A percentile compares a stretch with the other conserved stretches of the same genome.
Conservation (phyloP, 2,888 invertebrate genomes). For the Laothoe populi region DNA sequence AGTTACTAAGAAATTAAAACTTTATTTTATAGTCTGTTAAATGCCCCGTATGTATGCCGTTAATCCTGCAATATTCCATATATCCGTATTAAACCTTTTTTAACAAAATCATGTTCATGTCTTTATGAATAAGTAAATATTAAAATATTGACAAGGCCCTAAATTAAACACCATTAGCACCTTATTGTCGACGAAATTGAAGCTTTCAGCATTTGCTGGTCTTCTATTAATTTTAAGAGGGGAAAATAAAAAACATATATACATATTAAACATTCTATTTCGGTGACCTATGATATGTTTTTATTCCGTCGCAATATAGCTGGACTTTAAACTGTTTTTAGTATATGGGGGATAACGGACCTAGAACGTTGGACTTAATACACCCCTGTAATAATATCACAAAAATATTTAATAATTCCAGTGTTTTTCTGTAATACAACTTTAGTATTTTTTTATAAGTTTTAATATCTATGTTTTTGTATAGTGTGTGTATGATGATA, state of each 20-base stretch:
- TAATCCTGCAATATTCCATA: background rate
- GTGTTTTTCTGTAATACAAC: background rate
- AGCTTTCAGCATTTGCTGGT: no score
- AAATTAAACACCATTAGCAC: no score
- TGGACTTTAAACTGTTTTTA: background rate
- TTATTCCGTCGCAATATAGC: no score
- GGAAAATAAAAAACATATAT: no score
- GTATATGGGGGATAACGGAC: background rate
- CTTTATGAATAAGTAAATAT: no score
- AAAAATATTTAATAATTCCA: background rate
- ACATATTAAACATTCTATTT: no score
- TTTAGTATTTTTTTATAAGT: background rate
- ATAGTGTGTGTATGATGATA: background rate
- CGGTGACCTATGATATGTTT: no score
- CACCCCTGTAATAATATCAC: background rate
- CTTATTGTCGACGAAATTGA: no score
- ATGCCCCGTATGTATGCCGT: background rate
- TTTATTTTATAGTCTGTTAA: background rate
- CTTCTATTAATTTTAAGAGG: no score
- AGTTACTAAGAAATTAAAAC: background rate
- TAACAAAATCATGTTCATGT: background rate
- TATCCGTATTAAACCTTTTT: background rate
- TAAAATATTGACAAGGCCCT: no score
- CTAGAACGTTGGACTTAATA: background rate
- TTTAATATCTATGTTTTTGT: background rate